These are phyloP conservation scores for Anas platyrhynchos DNA, from an alignment of 2,113 vertebrate genomes.

Conservation along the genomic window DNA sequence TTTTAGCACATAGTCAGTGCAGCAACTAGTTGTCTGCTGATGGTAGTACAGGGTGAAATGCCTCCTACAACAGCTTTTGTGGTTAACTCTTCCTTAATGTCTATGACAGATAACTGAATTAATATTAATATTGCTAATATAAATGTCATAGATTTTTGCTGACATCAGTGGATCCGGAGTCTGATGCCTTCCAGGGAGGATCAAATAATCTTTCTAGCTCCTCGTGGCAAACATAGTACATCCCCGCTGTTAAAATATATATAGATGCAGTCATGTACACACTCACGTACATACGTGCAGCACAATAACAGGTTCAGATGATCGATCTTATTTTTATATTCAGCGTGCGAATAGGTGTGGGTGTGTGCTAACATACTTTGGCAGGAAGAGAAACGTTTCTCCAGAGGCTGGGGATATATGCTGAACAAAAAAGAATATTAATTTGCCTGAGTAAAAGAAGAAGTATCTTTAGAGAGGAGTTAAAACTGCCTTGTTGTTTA, in stretches of 20 bases:
- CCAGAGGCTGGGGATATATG: not conserved
- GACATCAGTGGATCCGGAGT: not conserved
- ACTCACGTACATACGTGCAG: not conserved
- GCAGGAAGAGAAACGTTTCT: slow-evolving; percentile 45
- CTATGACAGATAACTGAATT: not conserved
- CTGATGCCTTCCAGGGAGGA: not conserved
- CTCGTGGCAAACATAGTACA: not conserved
- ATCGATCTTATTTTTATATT: slow-evolving; percentile 13
- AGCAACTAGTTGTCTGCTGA: not conserved
- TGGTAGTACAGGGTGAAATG: not conserved
- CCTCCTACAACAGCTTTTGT: not conserved
- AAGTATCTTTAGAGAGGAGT: not conserved
- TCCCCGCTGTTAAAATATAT: not conserved
- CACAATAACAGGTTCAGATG: not conserved
- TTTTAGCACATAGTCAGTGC: not conserved
- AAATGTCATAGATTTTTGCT: not conserved
- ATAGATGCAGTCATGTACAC: not conserved
- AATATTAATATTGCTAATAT: not conserved
- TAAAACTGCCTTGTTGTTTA: not conserved
- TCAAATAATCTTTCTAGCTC: not conserved
- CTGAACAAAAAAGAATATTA: slow-evolving; percentile 37
- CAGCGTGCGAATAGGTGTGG: slow-evolving; percentile 29
- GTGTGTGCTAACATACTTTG: slow-evolving; percentile 42
- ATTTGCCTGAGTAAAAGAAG: slow-evolving; percentile 28
- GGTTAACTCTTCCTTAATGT: not conserved